phyloP scores from a whole-genome alignment of 2,797 vertebrate genomes.

The Pangasius krempfi region DNA sequence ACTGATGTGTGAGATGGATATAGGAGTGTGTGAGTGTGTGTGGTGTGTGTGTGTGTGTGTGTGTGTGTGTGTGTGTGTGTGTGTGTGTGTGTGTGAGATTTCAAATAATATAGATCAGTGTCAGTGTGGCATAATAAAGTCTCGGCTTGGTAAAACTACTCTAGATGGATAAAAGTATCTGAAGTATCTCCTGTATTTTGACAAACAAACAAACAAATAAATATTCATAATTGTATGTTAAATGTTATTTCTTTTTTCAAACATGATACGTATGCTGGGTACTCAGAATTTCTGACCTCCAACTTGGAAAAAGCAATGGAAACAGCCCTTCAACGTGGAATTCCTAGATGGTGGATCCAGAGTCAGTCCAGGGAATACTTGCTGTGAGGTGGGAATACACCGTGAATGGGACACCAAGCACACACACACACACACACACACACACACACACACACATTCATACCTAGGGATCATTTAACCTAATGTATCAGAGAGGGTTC shows the following conservation, averaged over 20 bases:
- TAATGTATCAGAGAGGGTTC: not conserved
- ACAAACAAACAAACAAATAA: not conserved
- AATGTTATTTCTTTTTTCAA: not conserved
- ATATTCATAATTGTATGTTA: not conserved
- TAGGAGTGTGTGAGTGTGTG: not conserved
- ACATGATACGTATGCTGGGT: too few species aligned
- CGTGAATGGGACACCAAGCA: not conserved
- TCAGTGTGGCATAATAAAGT: not conserved
- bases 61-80: not conserved
- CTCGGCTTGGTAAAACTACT: not conserved
- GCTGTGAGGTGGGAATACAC: not conserved
- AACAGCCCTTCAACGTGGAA: not conserved
- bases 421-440: not conserved
- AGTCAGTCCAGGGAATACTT: not conserved
- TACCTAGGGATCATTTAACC: not conserved
- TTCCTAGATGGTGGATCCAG: not conserved
- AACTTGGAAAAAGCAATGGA: too few species aligned
- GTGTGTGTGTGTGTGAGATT: not conserved
- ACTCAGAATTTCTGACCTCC: too few species aligned
- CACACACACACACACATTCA: not conserved
- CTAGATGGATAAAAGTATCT: not conserved
- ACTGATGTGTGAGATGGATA: conserved; percentile 1
- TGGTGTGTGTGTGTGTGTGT: not conserved
- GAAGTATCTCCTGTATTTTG: not conserved
- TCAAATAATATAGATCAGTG: not conserved